A percentile compares a stretch with the other conserved stretches of the same genome.
Evolutionary conservation across 2,888 invertebrate genomes (phyloP).

Genomic region (Tetropium fuscum): DNA sequence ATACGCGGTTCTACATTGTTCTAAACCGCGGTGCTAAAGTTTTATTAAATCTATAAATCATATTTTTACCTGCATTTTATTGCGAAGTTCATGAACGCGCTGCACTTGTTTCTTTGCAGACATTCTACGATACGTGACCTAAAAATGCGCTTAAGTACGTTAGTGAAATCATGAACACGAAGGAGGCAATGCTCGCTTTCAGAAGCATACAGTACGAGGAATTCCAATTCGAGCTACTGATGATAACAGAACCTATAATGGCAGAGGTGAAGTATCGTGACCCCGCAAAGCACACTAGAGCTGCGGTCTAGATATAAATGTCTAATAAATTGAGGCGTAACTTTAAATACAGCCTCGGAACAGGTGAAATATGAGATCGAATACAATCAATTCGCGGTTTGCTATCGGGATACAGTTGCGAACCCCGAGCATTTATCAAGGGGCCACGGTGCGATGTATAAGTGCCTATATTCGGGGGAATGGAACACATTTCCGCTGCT

Average conservation of each 20-base stretch:
- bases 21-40: constrained; percentile 13
- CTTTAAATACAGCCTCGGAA: constrained; percentile 28
- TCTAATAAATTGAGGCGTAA: constrained; percentile 35
- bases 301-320: constrained; percentile 24
- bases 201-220: constrained; percentile 32
- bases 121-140: constrained; percentile 49
- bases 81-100: constrained; percentile 24
- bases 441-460: constrained; percentile 13
- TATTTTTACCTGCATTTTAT: constrained; percentile 38
- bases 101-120: constrained; percentile 35
- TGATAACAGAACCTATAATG: constrained; percentile 29
- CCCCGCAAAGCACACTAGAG: constrained; percentile 13
- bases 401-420: neutral
- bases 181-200: constrained; percentile 48
- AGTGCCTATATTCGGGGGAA: constrained; percentile 46
- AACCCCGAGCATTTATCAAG: constrained; percentile 9
- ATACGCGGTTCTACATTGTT: constrained; percentile 29
- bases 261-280: constrained; percentile 28
- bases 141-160: constrained; percentile 53
- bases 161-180: constrained; percentile 51
- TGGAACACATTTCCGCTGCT: constrained; percentile 57
- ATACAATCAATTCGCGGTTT: constrained; percentile 56
- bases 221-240: constrained; percentile 35
- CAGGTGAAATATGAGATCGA: constrained; percentile 56
- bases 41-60: constrained; percentile 41